A percentile compares a stretch with the other conserved stretches of the same genome.
Conservation (phyloP, 2,797 vertebrate genomes). For the Danio choprae region DNA sequence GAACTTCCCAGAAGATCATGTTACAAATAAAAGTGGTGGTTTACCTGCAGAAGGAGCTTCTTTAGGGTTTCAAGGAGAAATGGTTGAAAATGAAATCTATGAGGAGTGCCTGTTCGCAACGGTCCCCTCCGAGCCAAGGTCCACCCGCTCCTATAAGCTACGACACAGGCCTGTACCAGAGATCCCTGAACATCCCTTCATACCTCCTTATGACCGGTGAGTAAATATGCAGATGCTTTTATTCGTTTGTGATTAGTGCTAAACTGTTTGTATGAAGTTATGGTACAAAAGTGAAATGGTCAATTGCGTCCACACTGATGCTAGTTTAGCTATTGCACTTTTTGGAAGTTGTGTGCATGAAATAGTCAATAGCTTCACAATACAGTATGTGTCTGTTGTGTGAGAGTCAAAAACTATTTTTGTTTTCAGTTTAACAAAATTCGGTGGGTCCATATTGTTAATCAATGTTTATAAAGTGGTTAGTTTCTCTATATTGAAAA, state of each 20-base stretch:
- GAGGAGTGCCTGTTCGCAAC: slow-evolving; percentile 52
- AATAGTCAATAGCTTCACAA: too few species aligned
- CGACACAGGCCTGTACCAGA: slow-evolving; percentile 92
- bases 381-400: too few species aligned
- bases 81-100: slow-evolving; percentile 92
- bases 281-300: too few species aligned
- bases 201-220: slow-evolving; percentile 80
- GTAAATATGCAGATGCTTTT: neutral
- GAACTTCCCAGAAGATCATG: slow-evolving; percentile 60
- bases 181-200: slow-evolving; percentile 74
- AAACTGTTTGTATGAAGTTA: neutral
- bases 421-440: too few species aligned
- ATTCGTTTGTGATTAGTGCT: neutral
- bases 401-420: too few species aligned
- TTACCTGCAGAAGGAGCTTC: slow-evolving; percentile 3
- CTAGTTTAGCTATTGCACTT: too few species aligned
- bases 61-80: slow-evolving; percentile 79
- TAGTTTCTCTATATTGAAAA: too few species aligned
- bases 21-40: slow-evolving; percentile 37
- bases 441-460: too few species aligned
- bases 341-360: too few species aligned
- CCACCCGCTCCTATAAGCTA: slow-evolving; percentile 83
- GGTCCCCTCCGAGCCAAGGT: slow-evolving; percentile 51
- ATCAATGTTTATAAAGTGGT: too few species aligned
- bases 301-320: too few species aligned